Base-by-base conservation (phyloP, 2,113 vertebrate species). In the Sakesphorus luctuosus region DNA sequence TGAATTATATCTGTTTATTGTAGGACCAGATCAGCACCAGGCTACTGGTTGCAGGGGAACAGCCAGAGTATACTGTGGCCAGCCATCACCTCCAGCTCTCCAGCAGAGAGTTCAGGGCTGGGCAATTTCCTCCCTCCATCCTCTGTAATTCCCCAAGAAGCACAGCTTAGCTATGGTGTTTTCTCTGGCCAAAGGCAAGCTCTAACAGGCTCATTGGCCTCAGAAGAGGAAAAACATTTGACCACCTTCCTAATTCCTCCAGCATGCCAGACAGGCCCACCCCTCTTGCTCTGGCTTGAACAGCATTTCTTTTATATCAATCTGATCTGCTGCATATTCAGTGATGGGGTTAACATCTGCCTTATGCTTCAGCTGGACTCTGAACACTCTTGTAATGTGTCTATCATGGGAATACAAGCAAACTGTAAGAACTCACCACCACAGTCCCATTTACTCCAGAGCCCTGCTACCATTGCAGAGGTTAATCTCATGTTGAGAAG, bases 51-150 rank as follows among this genome's bases (percentile, higher is more conserved):
- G 73, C 83, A 92, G 3, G 94, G 36, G 31, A 59, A 33, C 69
- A 29, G 61, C 15, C 83, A 92, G 86, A 94, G 97, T 94, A 98
- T 93, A 2, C 92, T 67, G 3, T 94, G 93, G 18, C 11, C 28
- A 75, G 84, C 36, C 38, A 97, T 97, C 86, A 98, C 97, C 93
- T 97, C 97, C 55, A 4, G 47, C 59, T 31, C 24, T 68, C 96
- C 98, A 94, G 72, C 98, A 98, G 83, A 98, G 98, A 96, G 97
- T 98, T 82, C 94, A 89, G 13, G 97, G 95, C 56, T 97, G 97
- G 59, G 89, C 96, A 8, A 97, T 91, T 75, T 98, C 95, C 94
- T 97, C 98, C 94, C 91, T 97, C 95, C 1, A 0, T n/a, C 62
- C 62, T 68, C 59, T 23, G 25, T 24, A 33, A 43, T n/a, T 79